Percentiles rank a stretch among this genome's conserved stretches.
Evolutionary conservation across 2,888 invertebrate species (phyloP).

Genomic region (Odontothrips loti): DNA sequence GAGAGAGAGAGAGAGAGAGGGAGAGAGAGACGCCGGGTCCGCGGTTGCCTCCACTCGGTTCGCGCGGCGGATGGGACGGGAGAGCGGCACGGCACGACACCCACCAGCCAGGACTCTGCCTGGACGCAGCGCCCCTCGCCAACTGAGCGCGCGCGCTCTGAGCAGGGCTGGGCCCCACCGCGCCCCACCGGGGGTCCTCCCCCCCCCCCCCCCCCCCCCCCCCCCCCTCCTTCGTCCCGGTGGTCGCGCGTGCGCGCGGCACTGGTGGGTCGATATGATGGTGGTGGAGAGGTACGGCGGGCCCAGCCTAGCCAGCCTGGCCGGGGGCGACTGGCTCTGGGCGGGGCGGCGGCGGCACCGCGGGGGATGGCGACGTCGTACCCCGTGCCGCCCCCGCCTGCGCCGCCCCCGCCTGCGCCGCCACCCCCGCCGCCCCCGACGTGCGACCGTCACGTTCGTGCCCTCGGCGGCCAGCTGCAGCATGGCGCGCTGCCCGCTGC

Average conservation of each 20-base stretch:
- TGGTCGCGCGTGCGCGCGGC: not conserved
- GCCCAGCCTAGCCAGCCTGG: too few species aligned
- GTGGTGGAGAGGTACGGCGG: not conserved
- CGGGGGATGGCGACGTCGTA: not conserved
- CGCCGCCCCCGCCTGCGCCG: too few species aligned
- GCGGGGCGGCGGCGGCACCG: not conserved
- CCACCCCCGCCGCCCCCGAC: not conserved
- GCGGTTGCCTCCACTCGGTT: too few species aligned
- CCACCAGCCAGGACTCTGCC: not conserved
- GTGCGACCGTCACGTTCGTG: too few species aligned
- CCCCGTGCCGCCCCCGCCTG: too few species aligned
- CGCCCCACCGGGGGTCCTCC: not conserved
- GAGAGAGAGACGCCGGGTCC: too few species aligned
- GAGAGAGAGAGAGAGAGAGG: too few species aligned
- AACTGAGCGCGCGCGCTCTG: not conserved
- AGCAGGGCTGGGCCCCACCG: not conserved
- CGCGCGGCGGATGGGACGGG: not conserved
- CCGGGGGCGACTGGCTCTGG: too few species aligned
- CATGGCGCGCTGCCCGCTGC: too few species aligned
- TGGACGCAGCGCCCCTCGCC: not conserved
- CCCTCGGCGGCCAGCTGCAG: too few species aligned
- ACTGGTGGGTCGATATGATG: not conserved
- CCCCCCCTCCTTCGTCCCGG: not conserved
- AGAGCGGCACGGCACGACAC: not conserved
- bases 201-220: not conserved